Evolutionary conservation across 1,140 invertebrate genomes (phyloP).

Genomic region (Euglossa dilemma): DNA sequence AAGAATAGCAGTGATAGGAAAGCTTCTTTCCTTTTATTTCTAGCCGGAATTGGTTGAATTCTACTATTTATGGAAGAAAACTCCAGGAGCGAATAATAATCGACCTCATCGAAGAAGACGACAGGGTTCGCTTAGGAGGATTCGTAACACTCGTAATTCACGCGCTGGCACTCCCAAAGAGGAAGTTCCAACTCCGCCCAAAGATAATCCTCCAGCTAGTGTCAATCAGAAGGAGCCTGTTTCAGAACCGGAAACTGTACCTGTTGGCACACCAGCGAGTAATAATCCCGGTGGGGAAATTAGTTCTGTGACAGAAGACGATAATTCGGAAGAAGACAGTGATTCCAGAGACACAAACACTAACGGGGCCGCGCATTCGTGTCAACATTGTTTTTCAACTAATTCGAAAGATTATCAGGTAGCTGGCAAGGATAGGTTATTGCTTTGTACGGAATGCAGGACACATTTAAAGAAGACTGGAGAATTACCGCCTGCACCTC

Average conservation of each 20-base stretch:
- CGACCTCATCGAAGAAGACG: slow-evolving; percentile 94
- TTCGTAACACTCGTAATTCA: slow-evolving; percentile 90
- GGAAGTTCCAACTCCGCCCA: slow-evolving; percentile 80
- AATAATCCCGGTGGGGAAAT: slow-evolving; percentile 85
- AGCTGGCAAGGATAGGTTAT: slow-evolving; percentile 88
- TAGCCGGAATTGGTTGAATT: slow-evolving; percentile 98
- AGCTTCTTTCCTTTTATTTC: slow-evolving; percentile 63
- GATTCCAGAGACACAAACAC: slow-evolving; percentile 90
- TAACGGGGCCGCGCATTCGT: slow-evolving; percentile 79
- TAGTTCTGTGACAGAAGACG: slow-evolving; percentile 97
- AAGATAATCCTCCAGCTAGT: slow-evolving; percentile 81
- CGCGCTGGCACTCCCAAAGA: slow-evolving; percentile 86
- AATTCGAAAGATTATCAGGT: slow-evolving; percentile 81
- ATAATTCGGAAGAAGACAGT: slow-evolving; percentile 96
- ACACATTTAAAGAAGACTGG: slow-evolving; percentile 92
- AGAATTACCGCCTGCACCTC: slow-evolving; percentile 87
- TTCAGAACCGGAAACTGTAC: slow-evolving; percentile 74
- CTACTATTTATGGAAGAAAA: slow-evolving; percentile 99
- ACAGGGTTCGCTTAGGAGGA: slow-evolving; percentile 93
- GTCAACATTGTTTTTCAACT: slow-evolving; percentile 85
- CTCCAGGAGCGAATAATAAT: slow-evolving; percentile 98
- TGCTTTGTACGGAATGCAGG: slow-evolving; percentile 92
- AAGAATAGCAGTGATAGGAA: neutral
- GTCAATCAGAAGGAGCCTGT: slow-evolving; percentile 74
- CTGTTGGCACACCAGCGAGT: slow-evolving; percentile 72